phyloP scores from a whole-genome alignment of 53 echinoderm and acorn worm species.

The Echinarachnius parma region DNA sequence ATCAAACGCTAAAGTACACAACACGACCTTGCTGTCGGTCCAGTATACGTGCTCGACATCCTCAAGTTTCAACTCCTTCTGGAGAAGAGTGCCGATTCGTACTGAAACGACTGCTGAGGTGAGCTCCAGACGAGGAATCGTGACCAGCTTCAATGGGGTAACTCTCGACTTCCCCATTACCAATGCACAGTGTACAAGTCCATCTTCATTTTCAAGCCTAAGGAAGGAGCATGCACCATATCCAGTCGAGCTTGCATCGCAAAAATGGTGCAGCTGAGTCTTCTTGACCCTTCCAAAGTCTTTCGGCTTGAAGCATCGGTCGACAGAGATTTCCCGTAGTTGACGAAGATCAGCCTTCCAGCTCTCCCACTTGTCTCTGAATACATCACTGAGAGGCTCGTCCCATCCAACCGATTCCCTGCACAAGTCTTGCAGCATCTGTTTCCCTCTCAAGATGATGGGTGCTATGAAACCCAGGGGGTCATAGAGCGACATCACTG shows the following conservation, averaged over 20 bases:
- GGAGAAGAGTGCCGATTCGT: conserved; percentile 3
- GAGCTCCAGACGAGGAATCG: conserved; percentile 58
- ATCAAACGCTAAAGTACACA: too few relatives aligned
- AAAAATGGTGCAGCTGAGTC: conserved; percentile 55
- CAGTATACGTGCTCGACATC: conserved; percentile 22
- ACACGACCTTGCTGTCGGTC: conserved; percentile 62
- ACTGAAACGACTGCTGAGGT: conserved; percentile 53
- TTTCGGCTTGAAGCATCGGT: conserved; percentile 45
- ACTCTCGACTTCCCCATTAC: conserved; percentile 48
- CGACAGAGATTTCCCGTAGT: conserved; percentile 31
- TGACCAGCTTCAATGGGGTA: conserved; percentile 45
- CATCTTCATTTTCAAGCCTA: neutral
- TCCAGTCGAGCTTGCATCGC: conserved; percentile 52
- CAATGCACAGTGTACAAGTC: conserved; percentile 45
- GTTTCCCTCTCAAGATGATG: conserved; percentile 58
- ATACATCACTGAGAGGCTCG: conserved; percentile 53
- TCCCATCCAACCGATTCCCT: conserved; percentile 56
- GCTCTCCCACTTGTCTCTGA: conserved; percentile 50
- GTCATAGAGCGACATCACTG: conserved; percentile 66
- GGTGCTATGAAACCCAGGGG: conserved; percentile 73
- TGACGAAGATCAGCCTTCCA: conserved; percentile 43
- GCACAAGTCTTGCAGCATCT: conserved; percentile 69
- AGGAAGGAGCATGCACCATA: conserved; percentile 45
- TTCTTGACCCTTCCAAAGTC: conserved; percentile 29
- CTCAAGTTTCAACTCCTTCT: conserved; percentile 7